Evolutionary conservation across 2,888 invertebrate species (phyloP), one percentile per base, ranked within the genome.

Genomic region (Apotomis capreana): DNA sequence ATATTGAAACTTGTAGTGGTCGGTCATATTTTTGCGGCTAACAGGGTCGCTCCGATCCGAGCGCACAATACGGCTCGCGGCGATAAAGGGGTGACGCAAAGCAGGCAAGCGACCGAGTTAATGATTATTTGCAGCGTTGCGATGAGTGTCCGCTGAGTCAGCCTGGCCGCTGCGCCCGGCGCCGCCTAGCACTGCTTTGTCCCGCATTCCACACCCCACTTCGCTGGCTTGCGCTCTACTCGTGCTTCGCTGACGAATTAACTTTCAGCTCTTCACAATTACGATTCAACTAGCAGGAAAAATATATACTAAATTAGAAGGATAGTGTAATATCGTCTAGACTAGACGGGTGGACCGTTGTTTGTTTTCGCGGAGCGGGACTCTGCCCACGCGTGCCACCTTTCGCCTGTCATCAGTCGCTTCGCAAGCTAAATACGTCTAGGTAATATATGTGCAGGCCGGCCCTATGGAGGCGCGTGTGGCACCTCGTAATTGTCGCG

Each of bases 1-100:
- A 86, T 87, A 84, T 84, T 84, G 81, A 80, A 85, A 85, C 83
- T 82, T 76, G 80, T 79, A 80, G 83, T 81, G 81, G 78, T 80
- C 81, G 80, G 79, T 83, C 83, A 81, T 87, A 81, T 87, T 86
- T 85, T 83, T 81, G 80, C 77, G 80, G 76, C 80, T 80, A 80
- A 82, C 79, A 79, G 79, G 77, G 76, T 75, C 78, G 76, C 76
- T 80, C 80, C 81, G 79, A 81, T 80, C 80, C 81, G 79, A 81
- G 81, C 83, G 81, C 83, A 89, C 87, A 89, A 86, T 89, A 85
- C 85, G 84, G 80, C 82, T 89, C 87, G 81, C 83, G 85, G 84
- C 88, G 90, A 91, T 91, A 92, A 90, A 90, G 82, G 85, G 91
- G 87, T 92, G 92, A 92, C 91, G 92, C 91, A 92, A 92, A 91